phyloP scores from a whole-genome alignment of 2,888 invertebrate species.

The Acanthosepion lycidas region DNA sequence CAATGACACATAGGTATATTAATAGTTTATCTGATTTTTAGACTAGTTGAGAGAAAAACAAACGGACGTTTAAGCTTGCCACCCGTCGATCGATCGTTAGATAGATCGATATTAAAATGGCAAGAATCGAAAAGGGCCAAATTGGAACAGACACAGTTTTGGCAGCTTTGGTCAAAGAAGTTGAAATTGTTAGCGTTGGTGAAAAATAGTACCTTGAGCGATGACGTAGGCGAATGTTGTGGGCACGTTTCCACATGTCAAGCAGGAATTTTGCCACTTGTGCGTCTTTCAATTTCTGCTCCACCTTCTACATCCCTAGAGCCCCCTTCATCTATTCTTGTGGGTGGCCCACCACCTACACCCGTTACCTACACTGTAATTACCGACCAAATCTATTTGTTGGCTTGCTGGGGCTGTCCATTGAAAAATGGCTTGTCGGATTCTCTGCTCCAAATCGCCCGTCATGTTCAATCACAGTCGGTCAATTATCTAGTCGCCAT shows the following conservation, averaged over 20 bases:
- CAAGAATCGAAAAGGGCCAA: background rate
- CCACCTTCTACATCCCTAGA: background rate
- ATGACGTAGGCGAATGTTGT: slow-evolving; percentile 33
- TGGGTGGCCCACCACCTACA: background rate
- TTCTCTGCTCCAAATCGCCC: background rate
- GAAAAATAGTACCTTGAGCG: slow-evolving; percentile 17
- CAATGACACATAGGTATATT: too few relatives aligned
- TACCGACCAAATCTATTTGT: slow-evolving; percentile 13
- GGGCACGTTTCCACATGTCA: background rate
- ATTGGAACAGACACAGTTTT: background rate
- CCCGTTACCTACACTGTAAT: background rate
- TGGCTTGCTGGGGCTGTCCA: background rate
- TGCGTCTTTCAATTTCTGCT: background rate
- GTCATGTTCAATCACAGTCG: background rate
- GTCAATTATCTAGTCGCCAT: background rate
- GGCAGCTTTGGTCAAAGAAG: slow-evolving; percentile 10
- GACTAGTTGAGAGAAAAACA: too few relatives aligned
- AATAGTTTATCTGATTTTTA: too few relatives aligned
- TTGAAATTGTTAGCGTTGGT: slow-evolving; percentile 22
- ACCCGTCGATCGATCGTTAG: background rate
- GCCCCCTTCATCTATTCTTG: background rate
- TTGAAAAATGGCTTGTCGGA: background rate
- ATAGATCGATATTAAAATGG: slow-evolving; percentile 4
- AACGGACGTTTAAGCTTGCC: too few relatives aligned
- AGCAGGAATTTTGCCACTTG: background rate